Conservation (phyloP, 2,888 invertebrate species). For the Ectropis crepuscularia region DNA sequence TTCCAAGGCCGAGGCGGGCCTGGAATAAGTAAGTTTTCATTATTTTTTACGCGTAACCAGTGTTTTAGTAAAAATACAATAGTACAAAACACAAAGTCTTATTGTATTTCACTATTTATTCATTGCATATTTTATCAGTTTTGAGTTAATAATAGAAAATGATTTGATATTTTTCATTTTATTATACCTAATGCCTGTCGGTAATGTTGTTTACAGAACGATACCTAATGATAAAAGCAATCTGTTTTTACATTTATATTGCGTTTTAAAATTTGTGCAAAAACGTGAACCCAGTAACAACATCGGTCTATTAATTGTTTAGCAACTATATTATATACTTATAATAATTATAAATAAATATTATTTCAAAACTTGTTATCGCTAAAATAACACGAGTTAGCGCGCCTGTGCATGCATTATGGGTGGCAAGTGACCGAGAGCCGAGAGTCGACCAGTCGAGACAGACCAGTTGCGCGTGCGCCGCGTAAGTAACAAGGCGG, state of each 20-base stretch:
- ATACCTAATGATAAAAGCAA: background rate
- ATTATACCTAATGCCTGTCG: too few species aligned
- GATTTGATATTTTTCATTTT: background rate
- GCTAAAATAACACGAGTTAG: slow-evolving; percentile 2
- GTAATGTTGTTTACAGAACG: slow-evolving; percentile 1
- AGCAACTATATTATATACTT: background rate
- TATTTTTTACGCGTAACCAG: too few species aligned
- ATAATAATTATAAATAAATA: background rate
- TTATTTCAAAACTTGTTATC: slow-evolving; percentile 20
- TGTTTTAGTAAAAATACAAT: too few species aligned
- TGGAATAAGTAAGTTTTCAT: too few species aligned
- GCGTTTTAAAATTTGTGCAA: background rate
- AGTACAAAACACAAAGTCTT: background rate
- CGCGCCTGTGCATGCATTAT: slow-evolving; percentile 8
- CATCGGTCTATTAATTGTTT: background rate
- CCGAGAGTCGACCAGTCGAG: background rate
- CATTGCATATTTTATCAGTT: background rate
- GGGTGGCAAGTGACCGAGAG: slow-evolving; percentile 13
- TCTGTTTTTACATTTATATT: background rate
- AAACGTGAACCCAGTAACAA: background rate
- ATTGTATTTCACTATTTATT: background rate
- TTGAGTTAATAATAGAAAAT: background rate
- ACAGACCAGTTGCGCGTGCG: slow-evolving; percentile 75
- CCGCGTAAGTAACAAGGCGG: slow-evolving; percentile 54
- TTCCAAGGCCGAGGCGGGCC: too few species aligned